Evolutionary conservation across 2,113 vertebrate genomes (phyloP).

Genomic region (Numenius arquata): DNA sequence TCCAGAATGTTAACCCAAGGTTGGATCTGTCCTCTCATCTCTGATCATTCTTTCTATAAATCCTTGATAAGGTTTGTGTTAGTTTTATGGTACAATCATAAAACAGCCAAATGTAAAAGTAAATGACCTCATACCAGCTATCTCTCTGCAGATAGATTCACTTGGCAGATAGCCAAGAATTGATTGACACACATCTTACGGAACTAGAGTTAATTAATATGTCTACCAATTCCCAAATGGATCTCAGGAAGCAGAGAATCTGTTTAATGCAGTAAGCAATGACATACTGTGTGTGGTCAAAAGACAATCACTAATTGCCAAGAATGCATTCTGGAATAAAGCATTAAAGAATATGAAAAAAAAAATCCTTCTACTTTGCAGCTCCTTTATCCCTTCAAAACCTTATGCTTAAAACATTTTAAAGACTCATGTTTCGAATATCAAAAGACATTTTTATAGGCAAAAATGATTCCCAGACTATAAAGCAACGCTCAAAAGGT

Average conservation of each 20-base stretch:
- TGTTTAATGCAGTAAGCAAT: slow-evolving; percentile 73
- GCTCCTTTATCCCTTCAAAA: slow-evolving; percentile 4
- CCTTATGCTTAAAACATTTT: neutral
- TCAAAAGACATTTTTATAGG: neutral
- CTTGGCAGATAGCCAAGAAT: slow-evolving; percentile 71
- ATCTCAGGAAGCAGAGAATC: slow-evolving; percentile 72
- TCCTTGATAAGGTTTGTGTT: slow-evolving; percentile 47
- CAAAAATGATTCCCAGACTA: neutral
- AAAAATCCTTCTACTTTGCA: neutral
- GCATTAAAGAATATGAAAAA: neutral
- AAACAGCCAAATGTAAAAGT: slow-evolving; percentile 58
- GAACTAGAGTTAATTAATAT: slow-evolving; percentile 77
- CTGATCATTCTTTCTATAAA: slow-evolving; percentile 52
- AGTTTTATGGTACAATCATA: slow-evolving; percentile 54
- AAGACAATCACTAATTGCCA: slow-evolving; percentile 56
- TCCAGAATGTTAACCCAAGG: slow-evolving; percentile 20
- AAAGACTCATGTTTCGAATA: slow-evolving; percentile 30
- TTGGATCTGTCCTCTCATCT: slow-evolving; percentile 13
- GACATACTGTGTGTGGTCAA: slow-evolving; percentile 70
- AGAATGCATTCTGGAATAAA: slow-evolving; percentile 52
- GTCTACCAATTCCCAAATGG: slow-evolving; percentile 73
- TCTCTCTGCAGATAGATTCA: slow-evolving; percentile 63
- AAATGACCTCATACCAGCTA: slow-evolving; percentile 68
- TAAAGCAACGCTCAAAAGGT: slow-evolving; percentile 23
- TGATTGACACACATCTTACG: slow-evolving; percentile 76